Evolutionary conservation across 2,888 invertebrate genomes (phyloP), one percentile per base, ranked within the genome.

Genomic region (Halictus quadricinctus): DNA sequence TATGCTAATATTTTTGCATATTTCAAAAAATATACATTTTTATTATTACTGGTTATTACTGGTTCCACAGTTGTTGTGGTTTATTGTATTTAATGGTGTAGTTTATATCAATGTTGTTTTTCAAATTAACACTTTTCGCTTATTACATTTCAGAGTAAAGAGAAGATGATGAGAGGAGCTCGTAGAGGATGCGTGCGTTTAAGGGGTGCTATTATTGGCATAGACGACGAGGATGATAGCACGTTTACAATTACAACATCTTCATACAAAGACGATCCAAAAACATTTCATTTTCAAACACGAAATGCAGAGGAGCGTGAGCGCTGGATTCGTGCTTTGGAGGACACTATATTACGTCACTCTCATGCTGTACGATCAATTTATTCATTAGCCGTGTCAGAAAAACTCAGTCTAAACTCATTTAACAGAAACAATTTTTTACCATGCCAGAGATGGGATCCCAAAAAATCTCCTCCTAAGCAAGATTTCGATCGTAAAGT

Each of bases 201-300:
- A 70, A 97, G 98, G 95, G 99, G 99, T 75, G 99, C 99, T 1
- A 97, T 99, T 70, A 98, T 99, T 93, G 99, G 99, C 74, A 99
- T 99, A 91, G 99, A 99, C 94, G 99, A 99, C 94, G 99, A 99
- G 95, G 99, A 99, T 95, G 99, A 99, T 95, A 98, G 99, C 93
- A 99, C 99, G 8, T 99, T 99, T 95, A 99, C 99, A 75, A 98
- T 99, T 93, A 99, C 99, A 8, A 94, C 94, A 15, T 93, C 94
- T 5, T 94, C 94, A 21, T 93, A 92, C 70, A 94, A 94, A 81
- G 99, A 99, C 76, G 99, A 99, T 95, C 98, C 99, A 92, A 99
- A 99, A 95, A 99, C 99, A 21, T 99, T 99, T 95, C 99, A 99
- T 95, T 99, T 99, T 95, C 99, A 99, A 96, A 99, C 99, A 36